These are phyloP conservation scores for Boloria euphrosyne DNA, from an alignment of 2,888 invertebrate genomes.

Conservation along the genomic window DNA sequence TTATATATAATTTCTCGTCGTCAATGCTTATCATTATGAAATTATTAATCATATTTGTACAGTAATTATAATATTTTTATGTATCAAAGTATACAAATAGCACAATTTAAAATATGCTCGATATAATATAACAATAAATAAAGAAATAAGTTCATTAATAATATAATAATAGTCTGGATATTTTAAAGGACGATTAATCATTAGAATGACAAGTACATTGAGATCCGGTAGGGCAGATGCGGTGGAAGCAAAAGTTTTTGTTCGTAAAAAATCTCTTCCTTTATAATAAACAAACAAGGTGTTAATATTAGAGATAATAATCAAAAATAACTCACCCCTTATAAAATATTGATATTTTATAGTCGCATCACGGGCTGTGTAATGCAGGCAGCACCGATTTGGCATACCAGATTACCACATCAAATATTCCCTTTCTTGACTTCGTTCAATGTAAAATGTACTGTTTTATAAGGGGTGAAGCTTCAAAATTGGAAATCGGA, in stretches of 20 bases:
- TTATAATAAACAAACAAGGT: constrained; percentile 75
- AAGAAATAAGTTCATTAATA: constrained; percentile 42
- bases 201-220: constrained; percentile 52
- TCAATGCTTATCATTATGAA: not conserved
- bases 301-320: constrained; percentile 73
- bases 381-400: constrained; percentile 70
- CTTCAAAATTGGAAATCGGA: constrained; percentile 39
- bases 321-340: constrained; percentile 67
- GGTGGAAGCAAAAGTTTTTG: constrained; percentile 54
- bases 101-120: not conserved
- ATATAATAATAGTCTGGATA: constrained; percentile 37
- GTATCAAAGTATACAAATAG: not conserved
- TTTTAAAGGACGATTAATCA: constrained; percentile 55
- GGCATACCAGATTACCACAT: constrained; percentile 75
- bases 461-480: constrained; percentile 39
- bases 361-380: constrained; percentile 71
- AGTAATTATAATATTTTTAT: not conserved
- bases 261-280: constrained; percentile 54
- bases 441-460: constrained; percentile 40
- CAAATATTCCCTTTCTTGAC: constrained; percentile 64
- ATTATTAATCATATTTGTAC: constrained; percentile 2
- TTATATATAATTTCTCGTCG: not conserved
- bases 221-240: constrained; percentile 61
- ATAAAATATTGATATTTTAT: constrained; percentile 80
- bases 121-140: too few relatives aligned